phyloP scores from a whole-genome alignment of 2,113 vertebrate species.

The Gymnocephalus cernua region DNA sequence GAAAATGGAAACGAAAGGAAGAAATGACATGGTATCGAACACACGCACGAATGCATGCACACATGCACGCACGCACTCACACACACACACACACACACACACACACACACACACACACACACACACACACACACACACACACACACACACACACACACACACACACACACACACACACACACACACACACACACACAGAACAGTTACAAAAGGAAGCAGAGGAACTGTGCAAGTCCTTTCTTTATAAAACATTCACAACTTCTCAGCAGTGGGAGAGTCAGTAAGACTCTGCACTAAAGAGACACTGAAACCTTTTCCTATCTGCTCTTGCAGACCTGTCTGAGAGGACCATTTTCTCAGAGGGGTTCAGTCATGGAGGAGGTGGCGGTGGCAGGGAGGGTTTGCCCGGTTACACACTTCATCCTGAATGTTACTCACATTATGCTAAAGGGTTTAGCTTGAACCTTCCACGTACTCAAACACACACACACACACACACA shows the following conservation, averaged over 20 bases:
- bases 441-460: constrained; percentile 53
- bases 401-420: constrained; percentile 45
- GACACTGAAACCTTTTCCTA: constrained; percentile 59
- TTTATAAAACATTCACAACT: constrained; percentile 50
- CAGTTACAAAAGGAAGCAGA: constrained; percentile 8
- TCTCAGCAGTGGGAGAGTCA: constrained; percentile 29
- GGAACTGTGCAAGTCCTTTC: neutral
- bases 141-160: neutral
- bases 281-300: neutral
- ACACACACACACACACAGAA: neutral
- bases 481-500: neutral
- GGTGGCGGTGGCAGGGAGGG: neutral
- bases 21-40: neutral
- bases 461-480: constrained; percentile 24
- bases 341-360: constrained; percentile 47
- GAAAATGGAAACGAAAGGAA: neutral
- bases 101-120: too few relatives aligned
- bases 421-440: constrained; percentile 39
- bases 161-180: neutral
- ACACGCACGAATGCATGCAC: neutral
- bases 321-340: constrained; percentile 62
- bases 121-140: neutral
- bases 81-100: neutral
- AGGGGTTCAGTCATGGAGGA: constrained; percentile 47
- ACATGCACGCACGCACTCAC: neutral